These are phyloP conservation scores for Asobara japonica DNA, from an alignment of 1,140 invertebrate genomes.

Conservation along the genomic window DNA sequence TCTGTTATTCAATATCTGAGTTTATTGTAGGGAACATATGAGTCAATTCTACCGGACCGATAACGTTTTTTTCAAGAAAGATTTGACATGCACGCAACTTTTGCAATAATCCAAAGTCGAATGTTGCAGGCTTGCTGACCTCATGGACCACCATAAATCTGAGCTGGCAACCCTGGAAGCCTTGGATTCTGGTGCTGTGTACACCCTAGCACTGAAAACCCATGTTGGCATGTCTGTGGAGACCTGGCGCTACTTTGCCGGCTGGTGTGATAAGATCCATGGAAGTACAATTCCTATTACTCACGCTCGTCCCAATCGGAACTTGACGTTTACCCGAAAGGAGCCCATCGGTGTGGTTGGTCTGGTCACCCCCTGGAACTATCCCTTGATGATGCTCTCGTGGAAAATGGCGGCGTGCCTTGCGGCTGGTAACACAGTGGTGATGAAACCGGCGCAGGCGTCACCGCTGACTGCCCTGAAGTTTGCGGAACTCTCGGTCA, in stretches of 20 bases:
- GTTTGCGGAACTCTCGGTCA: conserved; percentile 87
- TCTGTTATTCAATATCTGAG: no score
- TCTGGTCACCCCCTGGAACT: conserved; percentile 98
- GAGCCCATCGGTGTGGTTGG: conserved; percentile 94
- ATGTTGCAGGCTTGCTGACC: conserved; percentile 88
- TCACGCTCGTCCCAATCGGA: conserved; percentile 89
- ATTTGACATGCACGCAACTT: no score
- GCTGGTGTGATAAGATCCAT: conserved; percentile 95
- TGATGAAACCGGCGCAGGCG: conserved; percentile 95
- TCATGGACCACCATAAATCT: conserved; percentile 94
- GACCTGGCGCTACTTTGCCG: conserved; percentile 92
- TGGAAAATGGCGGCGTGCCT: conserved; percentile 98
- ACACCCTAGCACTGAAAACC: conserved; percentile 93
- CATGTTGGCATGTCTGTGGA: conserved; percentile 95
- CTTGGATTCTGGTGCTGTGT: conserved; percentile 94
- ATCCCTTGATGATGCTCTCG: conserved; percentile 96
- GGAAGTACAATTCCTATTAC: conserved; percentile 91
- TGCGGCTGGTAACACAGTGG: conserved; percentile 91
- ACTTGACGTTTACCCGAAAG: conserved; percentile 87
- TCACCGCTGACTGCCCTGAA: conserved; percentile 92
- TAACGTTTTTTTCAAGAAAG: no score
- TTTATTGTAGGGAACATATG: no score
- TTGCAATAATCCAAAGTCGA: no score
- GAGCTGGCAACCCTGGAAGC: conserved; percentile 93
- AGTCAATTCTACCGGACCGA: no score